Percentiles rank a stretch among this genome's conserved stretches.
These are phyloP conservation scores for Microcebus jonahi DNA, from an alignment of 2,113 vertebrate genomes.

Conservation along the genomic window DNA sequence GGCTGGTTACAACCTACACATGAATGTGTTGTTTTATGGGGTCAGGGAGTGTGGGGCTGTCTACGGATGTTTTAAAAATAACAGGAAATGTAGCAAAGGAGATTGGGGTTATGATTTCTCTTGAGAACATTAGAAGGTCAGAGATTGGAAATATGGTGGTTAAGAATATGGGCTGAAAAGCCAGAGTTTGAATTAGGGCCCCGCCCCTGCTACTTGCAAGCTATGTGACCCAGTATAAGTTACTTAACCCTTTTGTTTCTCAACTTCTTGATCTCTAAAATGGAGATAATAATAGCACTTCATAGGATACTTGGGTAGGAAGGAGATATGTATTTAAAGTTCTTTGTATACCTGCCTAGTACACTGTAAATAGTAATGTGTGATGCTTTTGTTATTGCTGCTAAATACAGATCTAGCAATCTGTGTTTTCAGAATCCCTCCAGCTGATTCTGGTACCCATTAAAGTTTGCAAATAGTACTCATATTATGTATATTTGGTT, in stretches of 20 bases:
- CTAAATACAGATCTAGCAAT: neutral
- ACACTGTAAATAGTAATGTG: neutral
- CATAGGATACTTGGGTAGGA: neutral
- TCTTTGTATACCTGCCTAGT: neutral
- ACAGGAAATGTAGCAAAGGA: neutral
- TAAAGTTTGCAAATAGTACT: neutral
- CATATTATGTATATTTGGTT: neutral
- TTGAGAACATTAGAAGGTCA: neutral
- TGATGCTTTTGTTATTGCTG: neutral
- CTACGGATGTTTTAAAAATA: neutral
- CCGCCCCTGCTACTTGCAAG: neutral
- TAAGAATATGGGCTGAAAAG: neutral
- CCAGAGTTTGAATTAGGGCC: neutral
- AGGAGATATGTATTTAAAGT: neutral
- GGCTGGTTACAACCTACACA: neutral
- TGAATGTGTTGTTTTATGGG: neutral
- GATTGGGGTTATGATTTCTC: neutral
- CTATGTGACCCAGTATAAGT: neutral
- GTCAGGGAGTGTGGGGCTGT: neutral
- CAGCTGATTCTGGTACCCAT: neutral
- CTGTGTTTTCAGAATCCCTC: neutral
- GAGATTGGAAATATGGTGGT: neutral
- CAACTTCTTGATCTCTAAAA: neutral
- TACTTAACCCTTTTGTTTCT: neutral
- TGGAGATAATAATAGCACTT: neutral